phyloP scores from a whole-genome alignment of 2,888 invertebrate species.

The Antheraea assamensis region DNA sequence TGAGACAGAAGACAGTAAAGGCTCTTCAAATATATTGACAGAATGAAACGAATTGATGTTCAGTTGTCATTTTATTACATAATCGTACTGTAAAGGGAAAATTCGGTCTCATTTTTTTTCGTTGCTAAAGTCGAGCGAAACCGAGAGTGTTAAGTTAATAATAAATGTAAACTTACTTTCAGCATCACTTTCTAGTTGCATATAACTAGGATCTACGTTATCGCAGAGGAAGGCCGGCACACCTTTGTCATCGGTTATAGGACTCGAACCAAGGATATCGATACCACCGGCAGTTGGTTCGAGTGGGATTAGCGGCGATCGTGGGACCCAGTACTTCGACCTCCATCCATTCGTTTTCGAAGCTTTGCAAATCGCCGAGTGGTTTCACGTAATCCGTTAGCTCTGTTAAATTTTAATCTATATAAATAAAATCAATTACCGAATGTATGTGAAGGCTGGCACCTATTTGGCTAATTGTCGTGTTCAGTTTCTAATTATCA shows the following conservation, averaged over 20 bases:
- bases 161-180: constrained; percentile 57
- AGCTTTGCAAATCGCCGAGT: constrained; percentile 88
- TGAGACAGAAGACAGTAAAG: too few species aligned
- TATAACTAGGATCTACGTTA: constrained; percentile 81
- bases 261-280: constrained; percentile 60
- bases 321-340: constrained; percentile 87
- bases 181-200: constrained; percentile 78
- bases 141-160: not conserved
- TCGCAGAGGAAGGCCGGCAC: constrained; percentile 84
- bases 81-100: too few species aligned
- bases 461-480: too few species aligned
- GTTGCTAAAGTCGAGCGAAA: too few species aligned
- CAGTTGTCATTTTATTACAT: too few species aligned
- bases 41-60: too few species aligned
- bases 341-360: constrained; percentile 96
- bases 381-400: constrained; percentile 84
- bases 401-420: constrained; percentile 39
- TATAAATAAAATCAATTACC: not conserved
- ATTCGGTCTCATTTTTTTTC: too few species aligned
- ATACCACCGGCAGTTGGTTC: constrained; percentile 55
- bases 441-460: too few species aligned
- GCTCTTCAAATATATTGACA: too few species aligned
- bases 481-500: too few species aligned
- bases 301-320: constrained; percentile 68
- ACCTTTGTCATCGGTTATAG: constrained; percentile 65